Evolutionary conservation across 1,140 invertebrate genomes (phyloP).

Genomic region (Drosophila sp.): DNA sequence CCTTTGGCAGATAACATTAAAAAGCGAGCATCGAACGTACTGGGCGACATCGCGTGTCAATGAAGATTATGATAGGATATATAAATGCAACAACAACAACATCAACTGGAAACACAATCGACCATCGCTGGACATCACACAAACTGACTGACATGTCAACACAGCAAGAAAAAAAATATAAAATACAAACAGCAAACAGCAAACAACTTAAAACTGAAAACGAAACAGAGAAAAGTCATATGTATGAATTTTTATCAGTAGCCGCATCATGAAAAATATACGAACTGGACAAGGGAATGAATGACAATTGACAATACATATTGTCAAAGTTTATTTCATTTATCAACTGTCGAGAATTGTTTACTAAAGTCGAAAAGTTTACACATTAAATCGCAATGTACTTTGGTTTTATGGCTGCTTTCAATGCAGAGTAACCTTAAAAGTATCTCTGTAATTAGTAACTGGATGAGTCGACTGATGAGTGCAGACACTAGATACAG

Average conservation of each 20-base stretch:
- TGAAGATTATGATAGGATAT: constrained; percentile 79
- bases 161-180: constrained; percentile 17
- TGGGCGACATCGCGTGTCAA: constrained; percentile 70
- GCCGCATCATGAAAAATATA: constrained; percentile 10
- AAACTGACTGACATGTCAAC: constrained; percentile 76
- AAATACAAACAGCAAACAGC: constrained; percentile 16
- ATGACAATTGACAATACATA: constrained; percentile 63
- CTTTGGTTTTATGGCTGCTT: constrained; percentile 11
- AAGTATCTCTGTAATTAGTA: constrained; percentile 34
- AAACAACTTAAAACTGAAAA: constrained; percentile 26
- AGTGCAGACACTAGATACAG: background rate
- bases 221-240: constrained; percentile 18
- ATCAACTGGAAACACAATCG: constrained; percentile 63
- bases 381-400: constrained; percentile 11
- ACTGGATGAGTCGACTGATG: background rate
- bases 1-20: constrained; percentile 64
- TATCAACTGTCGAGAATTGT: constrained; percentile 26
- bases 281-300: constrained; percentile 40
- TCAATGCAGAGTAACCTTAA: constrained; percentile 18
- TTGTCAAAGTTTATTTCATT: constrained; percentile 78
- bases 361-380: constrained; percentile 20
- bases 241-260: constrained; percentile 65
- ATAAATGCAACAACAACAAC: constrained; percentile 37
- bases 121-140: constrained; percentile 49
- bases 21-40: constrained; percentile 39